Conservation (phyloP, 2,113 vertebrate genomes). For the Pomatostomus ruficeps region DNA sequence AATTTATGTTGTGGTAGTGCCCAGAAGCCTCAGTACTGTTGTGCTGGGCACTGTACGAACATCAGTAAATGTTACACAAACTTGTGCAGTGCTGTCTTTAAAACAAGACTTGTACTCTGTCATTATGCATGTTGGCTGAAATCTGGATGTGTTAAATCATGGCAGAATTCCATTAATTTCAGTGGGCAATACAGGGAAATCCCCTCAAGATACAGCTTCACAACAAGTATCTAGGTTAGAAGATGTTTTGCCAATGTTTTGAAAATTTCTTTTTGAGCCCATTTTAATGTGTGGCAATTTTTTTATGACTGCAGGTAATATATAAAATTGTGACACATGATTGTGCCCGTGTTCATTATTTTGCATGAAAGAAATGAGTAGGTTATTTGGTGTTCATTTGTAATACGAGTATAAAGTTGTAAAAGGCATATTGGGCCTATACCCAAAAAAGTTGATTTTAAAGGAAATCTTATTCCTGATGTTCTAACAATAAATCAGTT, state of each 20-base stretch:
- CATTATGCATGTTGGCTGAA: neutral
- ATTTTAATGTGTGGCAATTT: neutral
- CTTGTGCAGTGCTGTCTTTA: neutral
- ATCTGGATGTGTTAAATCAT: neutral
- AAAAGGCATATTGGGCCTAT: neutral
- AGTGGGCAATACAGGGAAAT: neutral
- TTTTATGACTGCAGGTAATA: neutral
- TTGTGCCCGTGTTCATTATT: neutral
- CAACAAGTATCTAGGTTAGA: neutral
- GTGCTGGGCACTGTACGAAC: neutral
- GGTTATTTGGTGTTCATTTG: neutral
- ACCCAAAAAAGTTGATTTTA: conserved; percentile 11
- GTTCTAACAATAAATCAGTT: neutral
- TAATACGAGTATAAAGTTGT: neutral
- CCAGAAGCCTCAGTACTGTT: conserved; percentile 24
- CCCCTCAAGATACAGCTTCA: neutral
- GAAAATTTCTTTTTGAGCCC: neutral
- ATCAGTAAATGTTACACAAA: neutral
- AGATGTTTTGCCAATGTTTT: neutral
- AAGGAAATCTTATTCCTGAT: neutral
- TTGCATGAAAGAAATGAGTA: neutral
- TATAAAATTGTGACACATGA: neutral
- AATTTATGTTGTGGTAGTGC: conserved; percentile 41
- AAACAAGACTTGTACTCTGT: neutral
- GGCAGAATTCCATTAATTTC: neutral